Evolutionary conservation across 1,140 invertebrate species (phyloP), one percentile per base, ranked within the genome.

Genomic region (Leptinotarsa undecemlineata): DNA sequence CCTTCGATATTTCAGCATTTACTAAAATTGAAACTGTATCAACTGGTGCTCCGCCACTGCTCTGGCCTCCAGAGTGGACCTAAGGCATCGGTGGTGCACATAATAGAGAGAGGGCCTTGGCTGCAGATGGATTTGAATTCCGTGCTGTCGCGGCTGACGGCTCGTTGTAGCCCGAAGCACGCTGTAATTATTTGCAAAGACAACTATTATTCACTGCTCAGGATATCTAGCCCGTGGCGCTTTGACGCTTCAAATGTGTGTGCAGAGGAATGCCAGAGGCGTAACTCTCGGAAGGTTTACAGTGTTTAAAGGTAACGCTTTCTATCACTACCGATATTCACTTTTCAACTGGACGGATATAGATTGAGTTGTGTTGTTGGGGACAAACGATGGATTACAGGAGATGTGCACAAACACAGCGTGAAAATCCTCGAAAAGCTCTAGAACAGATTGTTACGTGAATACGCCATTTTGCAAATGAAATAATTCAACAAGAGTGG

Each of bases 121-220:
- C 15, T 57, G 51, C 51, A 57, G 51, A 57, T 57, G 26, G 64
- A 48, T 70, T 48, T 70, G 68, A 70, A 70, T 70, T 70, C 68
- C 68, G 15, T 42, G 23, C 48, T 66, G 73, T 74, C 73, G 68
- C 5, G 3, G 48, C 51, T 78, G 76, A 78, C 76, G 75, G 74
- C 62, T 78, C 68, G 69, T 73, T 71, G 70, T 73, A 66, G 71
- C 62, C 62, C 72, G 26, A 61, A 75, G 77, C 72, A 72, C 73
- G 73, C 73, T 78, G 77, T 78, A 78, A 78, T 78, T 78, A 78
- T 78, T 77, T 75, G 73, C 77, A 75, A 78, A 78, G 75, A 78
- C 75, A 78, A 78, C 75, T 78, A 77, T 76, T 78, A 77, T 76
- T 78, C 77, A 78, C 74, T 76, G 69, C 68, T 73, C 74, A 63